phyloP scores from a whole-genome alignment of 2,113 vertebrate species.

The Takifugu bimaculatus region DNA sequence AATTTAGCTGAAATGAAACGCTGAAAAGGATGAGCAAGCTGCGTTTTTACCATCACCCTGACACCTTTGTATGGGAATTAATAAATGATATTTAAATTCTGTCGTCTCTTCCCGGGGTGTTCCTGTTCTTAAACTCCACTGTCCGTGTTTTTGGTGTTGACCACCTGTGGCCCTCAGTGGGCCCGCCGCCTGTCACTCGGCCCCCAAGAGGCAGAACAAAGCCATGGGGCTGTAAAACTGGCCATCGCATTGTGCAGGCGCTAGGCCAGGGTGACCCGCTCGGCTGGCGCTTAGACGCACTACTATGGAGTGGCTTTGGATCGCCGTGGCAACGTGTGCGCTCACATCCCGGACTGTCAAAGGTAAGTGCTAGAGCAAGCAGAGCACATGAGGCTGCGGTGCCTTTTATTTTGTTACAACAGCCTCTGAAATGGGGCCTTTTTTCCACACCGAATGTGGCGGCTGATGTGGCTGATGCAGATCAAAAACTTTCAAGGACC shows the following conservation, averaged over 20 bases:
- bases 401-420: constrained; percentile 24
- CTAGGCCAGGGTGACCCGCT: constrained; percentile 40
- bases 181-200: constrained; percentile 49
- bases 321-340: constrained; percentile 69
- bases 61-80: constrained; percentile 51
- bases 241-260: constrained; percentile 56
- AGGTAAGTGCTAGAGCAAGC: constrained; percentile 74
- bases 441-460: background rate
- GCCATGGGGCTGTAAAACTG: constrained; percentile 36
- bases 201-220: constrained; percentile 36
- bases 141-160: background rate
- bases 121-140: background rate
- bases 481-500: background rate
- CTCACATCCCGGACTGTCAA: constrained; percentile 64
- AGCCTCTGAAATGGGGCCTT: constrained; percentile 16
- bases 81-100: constrained; percentile 38
- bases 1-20: background rate
- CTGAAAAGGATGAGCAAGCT: background rate
- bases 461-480: background rate
- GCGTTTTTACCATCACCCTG: constrained; percentile 28
- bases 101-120: background rate
- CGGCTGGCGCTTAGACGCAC: constrained; percentile 30
- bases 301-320: constrained; percentile 72
- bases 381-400: constrained; percentile 29
- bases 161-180: constrained; percentile 32